Conservation (phyloP, 2,888 invertebrate genomes). For the Malachius bipustulatus region DNA sequence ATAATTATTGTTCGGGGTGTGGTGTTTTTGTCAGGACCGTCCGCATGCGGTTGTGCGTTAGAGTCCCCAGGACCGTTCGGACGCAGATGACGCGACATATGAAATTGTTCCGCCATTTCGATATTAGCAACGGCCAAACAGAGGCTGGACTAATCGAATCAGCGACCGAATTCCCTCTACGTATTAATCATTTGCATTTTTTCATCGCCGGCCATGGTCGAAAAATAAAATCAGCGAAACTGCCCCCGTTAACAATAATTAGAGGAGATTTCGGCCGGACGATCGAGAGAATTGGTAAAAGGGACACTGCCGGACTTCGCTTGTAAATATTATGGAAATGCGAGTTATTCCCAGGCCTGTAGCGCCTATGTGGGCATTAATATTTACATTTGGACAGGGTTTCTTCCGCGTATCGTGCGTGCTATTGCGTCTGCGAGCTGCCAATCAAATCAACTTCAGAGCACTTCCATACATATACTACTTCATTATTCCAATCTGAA, state of each 20-base stretch:
- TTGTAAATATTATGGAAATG: conserved; percentile 21
- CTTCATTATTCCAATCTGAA: too few species aligned
- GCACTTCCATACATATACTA: too few species aligned
- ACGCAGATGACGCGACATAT: conserved; percentile 17
- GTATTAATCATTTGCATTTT: conserved; percentile 31
- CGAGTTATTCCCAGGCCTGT: too few species aligned
- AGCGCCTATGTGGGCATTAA: too few species aligned
- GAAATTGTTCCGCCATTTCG: conserved; percentile 22
- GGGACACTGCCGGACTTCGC: conserved; percentile 23
- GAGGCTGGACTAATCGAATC: conserved; percentile 20
- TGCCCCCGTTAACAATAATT: conserved; percentile 35
- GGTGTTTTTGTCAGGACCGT: too few species aligned
- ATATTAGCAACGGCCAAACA: conserved; percentile 22
- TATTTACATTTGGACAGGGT: too few species aligned
- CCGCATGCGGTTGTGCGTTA: too few species aligned
- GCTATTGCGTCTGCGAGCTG: too few species aligned
- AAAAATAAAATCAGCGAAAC: conserved; percentile 33
- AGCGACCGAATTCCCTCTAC: conserved; percentile 20
- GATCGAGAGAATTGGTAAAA: conserved; percentile 33
- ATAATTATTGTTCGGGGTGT: too few species aligned
- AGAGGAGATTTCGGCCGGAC: conserved; percentile 32
- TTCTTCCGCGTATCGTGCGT: too few species aligned
- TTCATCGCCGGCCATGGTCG: conserved; percentile 30
- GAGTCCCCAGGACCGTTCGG: too few species aligned
- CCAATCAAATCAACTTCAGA: too few species aligned